Percentiles rank a stretch among this genome's conserved stretches.
phyloP scores from a whole-genome alignment of 2,888 invertebrate species.

The Pristionchus exspectatus region DNA sequence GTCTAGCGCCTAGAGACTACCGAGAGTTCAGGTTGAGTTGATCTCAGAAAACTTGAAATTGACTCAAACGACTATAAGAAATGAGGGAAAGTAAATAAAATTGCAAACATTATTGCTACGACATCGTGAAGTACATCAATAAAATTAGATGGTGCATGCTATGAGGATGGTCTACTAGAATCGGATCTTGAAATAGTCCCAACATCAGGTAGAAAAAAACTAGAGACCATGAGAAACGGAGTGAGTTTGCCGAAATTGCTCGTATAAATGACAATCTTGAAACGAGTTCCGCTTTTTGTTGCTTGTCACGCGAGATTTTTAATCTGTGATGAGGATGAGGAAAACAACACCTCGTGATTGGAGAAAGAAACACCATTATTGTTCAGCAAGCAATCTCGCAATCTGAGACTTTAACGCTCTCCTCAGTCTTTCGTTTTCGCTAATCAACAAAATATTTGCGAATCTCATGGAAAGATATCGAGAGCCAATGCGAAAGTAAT shows the following conservation, averaged over 20 bases:
- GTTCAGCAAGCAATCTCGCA: too few relatives aligned
- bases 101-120: too few relatives aligned
- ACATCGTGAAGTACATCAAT: too few relatives aligned
- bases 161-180: neutral
- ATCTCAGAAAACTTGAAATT: neutral
- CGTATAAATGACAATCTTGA: neutral
- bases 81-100: too few relatives aligned
- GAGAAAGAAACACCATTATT: neutral
- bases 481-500: too few relatives aligned
- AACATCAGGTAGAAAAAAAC: neutral
- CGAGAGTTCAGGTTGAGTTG: neutral
- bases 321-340: neutral
- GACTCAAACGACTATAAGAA: neutral
- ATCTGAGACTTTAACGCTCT: neutral
- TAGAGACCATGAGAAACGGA: neutral
- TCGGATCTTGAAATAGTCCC: neutral
- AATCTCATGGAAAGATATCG: too few relatives aligned
- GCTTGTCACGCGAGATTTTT: neutral
- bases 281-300: constrained; percentile 2
- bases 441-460: too few relatives aligned
- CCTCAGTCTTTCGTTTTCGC: neutral
- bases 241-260: neutral
- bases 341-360: neutral
- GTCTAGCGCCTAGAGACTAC: neutral
- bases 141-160: too few relatives aligned